Percentiles rank a stretch among this genome's conserved stretches.
Evolutionary conservation across 2,113 vertebrate species (phyloP).

Genomic region (Turnix velox): DNA sequence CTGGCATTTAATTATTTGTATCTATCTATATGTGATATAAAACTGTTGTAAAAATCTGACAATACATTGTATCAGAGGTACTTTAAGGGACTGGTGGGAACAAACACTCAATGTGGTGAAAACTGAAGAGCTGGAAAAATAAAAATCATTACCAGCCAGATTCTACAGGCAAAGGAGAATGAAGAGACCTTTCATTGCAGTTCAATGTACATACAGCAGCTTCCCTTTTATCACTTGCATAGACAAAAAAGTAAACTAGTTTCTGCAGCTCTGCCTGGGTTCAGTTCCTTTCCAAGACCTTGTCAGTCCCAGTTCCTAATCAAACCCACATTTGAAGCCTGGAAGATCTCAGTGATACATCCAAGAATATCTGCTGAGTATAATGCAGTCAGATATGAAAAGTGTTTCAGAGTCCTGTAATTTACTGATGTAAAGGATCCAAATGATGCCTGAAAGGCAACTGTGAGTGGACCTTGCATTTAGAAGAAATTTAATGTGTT

Average conservation of each 20-base stretch:
- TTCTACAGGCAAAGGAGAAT: not conserved
- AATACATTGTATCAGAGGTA: not conserved
- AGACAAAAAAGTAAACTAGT: not conserved
- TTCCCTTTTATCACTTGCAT: not conserved
- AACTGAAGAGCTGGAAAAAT: not conserved
- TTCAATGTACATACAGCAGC: not conserved
- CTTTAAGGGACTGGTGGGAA: not conserved
- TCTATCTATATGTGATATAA: not conserved
- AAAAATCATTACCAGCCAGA: not conserved
- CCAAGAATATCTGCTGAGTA: not conserved
- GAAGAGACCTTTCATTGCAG: too few species aligned
- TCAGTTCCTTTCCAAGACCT: not conserved
- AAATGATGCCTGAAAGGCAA: not conserved
- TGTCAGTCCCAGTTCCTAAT: not conserved
- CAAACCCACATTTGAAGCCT: not conserved
- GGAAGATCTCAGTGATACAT: not conserved
- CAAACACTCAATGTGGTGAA: not conserved
- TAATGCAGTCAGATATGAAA: not conserved
- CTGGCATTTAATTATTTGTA: not conserved
- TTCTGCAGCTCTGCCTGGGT: not conserved
- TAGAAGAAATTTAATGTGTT: fast-evolving
- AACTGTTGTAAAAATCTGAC: not conserved
- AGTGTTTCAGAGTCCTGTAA: not conserved
- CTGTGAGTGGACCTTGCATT: not conserved
- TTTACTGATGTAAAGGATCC: not conserved